A percentile compares a stretch with the other conserved stretches of the same genome.
These are phyloP conservation scores for Carpatolechia fugitivella DNA, from an alignment of 2,888 invertebrate species.

Conservation along the genomic window DNA sequence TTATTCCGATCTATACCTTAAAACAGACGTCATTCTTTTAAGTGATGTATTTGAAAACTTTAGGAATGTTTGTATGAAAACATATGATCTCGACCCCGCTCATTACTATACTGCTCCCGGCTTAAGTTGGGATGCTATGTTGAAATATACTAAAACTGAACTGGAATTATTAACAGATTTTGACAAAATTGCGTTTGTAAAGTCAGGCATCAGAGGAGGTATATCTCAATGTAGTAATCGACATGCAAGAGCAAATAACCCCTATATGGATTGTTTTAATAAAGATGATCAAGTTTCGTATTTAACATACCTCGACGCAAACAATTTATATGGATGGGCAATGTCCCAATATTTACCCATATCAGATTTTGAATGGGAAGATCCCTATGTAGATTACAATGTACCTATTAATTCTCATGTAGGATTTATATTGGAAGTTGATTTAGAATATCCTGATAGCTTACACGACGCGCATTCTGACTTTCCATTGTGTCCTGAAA, in stretches of 20 bases:
- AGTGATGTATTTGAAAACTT: conserved; percentile 44
- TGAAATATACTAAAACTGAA: conserved; percentile 23
- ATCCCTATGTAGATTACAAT: conserved; percentile 20
- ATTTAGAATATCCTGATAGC: conserved; percentile 30
- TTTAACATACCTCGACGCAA: conserved; percentile 39
- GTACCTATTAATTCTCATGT: conserved; percentile 19
- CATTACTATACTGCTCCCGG: conserved; percentile 31
- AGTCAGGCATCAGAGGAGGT: conserved; percentile 26
- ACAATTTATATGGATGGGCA: conserved; percentile 45
- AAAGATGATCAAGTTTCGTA: conserved; percentile 24
- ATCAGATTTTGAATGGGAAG: conserved; percentile 35
- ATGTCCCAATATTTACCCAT: conserved; percentile 38
- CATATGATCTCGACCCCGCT: conserved; percentile 30
- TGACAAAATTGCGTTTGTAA: conserved; percentile 24
- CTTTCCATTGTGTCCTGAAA: conserved; percentile 29
- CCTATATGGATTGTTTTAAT: conserved; percentile 31
- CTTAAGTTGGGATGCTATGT: conserved; percentile 32
- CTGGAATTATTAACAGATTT: conserved; percentile 26
- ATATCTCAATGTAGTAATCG: conserved; percentile 28
- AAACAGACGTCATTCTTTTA: conserved; percentile 37
- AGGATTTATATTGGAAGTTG: conserved; percentile 35
- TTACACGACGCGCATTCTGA: conserved; percentile 33
- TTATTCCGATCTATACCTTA: conserved; percentile 38
- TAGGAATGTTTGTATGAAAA: conserved; percentile 30
- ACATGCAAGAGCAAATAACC: conserved; percentile 39